Evolutionary conservation across 2,113 vertebrate species (phyloP), one percentile per base, ranked within the genome.

Genomic region (Melanotaenia duboulayi): DNA sequence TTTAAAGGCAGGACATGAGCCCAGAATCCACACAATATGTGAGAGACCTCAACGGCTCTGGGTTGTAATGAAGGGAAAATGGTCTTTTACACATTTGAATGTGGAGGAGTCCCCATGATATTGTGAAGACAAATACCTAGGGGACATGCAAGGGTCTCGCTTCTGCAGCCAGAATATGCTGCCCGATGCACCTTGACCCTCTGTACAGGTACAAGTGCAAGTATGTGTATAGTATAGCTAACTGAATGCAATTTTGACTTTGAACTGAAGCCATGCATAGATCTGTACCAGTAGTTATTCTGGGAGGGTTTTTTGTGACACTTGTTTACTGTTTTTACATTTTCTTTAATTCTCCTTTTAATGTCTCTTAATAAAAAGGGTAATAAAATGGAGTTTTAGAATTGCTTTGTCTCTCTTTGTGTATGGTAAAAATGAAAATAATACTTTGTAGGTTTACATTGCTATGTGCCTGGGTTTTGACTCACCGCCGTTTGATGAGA

Each of bases 1-100:
- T 99, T 99, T 57, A 99, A 99, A 93, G 98, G 97, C 28, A 91
- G 96, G 88, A 97, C 96, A 94, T 98, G 86, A 91, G 63, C n/a
- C 48, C 49, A 60, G 56, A 66, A 46, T 49, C 65, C 42, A 66
- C 51, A 32, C 22, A 61, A 22, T 2, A 5, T 32, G 54, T 57
- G 52, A 54, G 39, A 13, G 6, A 74, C 74, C 61, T 73, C 58
- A 46, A 28, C 55, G 44, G 22, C 75, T 81, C 35, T 69, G 42
- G 13, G 79, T 46, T 58, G 56, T 57, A 65, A 76, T 71, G 61
- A 87, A 89, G 77, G 79, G 65, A 89, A 84, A 65, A 72, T 83
- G 84, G 87, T 89, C 86, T 69, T 85, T 68, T 42, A 78, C 57
- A 65, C 74, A 60, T 69, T 39, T 76, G 61, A 42, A 75, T 55